Percentiles rank a stretch among this genome's conserved stretches.
Evolutionary conservation across 1,140 invertebrate genomes (phyloP).

Genomic region (Anoplophora glabripennis): DNA sequence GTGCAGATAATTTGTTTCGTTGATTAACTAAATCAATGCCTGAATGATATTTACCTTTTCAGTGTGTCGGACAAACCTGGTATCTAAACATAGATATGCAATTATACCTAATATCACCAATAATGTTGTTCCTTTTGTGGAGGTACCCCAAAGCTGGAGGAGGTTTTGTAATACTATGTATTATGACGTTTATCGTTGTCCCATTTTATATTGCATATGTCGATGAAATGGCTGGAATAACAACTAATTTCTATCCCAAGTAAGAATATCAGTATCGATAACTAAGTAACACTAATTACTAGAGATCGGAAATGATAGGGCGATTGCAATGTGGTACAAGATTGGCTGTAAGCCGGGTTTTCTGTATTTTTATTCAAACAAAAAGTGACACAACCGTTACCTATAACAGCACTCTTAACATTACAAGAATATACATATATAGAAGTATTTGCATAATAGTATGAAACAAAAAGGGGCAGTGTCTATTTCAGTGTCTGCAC

Average conservation of each 20-base stretch:
- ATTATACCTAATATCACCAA: slow-evolving; percentile 57
- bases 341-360: too few relatives aligned
- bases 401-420: too few relatives aligned
- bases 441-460: too few relatives aligned
- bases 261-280: background rate
- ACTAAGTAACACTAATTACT: background rate
- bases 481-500: too few relatives aligned
- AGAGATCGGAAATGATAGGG: too few relatives aligned
- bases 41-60: slow-evolving; percentile 28
- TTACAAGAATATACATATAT: too few relatives aligned
- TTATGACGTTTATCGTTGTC: slow-evolving; percentile 7
- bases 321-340: too few relatives aligned
- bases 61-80: slow-evolving; percentile 57
- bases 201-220: slow-evolving; percentile 20
- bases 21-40: background rate
- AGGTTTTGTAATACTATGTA: background rate
- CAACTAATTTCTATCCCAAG: slow-evolving; percentile 11
- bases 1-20: background rate
- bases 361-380: too few relatives aligned
- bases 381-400: too few relatives aligned
- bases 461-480: too few relatives aligned
- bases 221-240: slow-evolving; percentile 10
- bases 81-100: slow-evolving; percentile 66
- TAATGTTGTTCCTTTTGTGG: slow-evolving; percentile 47
- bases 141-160: slow-evolving; percentile 21